Evolutionary conservation across 2,888 invertebrate species (phyloP), one percentile per base, ranked within the genome.

Genomic region (Rutpela maculata): DNA sequence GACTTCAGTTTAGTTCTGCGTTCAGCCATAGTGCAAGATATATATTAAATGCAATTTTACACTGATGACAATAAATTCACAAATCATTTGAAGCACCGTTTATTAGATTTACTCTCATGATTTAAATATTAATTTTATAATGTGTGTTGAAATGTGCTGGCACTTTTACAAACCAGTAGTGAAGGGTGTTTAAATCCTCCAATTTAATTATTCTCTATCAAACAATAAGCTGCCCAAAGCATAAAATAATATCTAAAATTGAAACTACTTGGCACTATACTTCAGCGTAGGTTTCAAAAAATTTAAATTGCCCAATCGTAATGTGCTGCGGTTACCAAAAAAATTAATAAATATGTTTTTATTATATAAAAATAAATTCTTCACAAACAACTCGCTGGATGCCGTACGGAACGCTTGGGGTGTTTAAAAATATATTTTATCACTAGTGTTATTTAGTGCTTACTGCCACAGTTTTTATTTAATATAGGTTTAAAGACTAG

Each of bases 11-110:
- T 88, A 6, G 83, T 71, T 68, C 62, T 78, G 57, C 81, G 79
- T 69, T 87, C 87, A 74, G 88, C 87, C 88, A 88, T 88, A 66
- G 78, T 82, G 73, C 62, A 76, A 57, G 63, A 22, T 6, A 63
- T 59, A 22, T 62, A 22, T 66, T 68, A 70, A 69, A 69, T 75
- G 78, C 59, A 73, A 56, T 65, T 72, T 65, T 77, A 67, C 38
- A 60, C 38, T 71, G 68, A 59, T 60, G 62, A 67, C 75, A 74
- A 73, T 63, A 57, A 68, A 63, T 80, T 79, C 77, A 76, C 72
- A 31, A 68, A 68, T 74, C 80, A 82, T 82, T 76, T 77, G 75
- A 70, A 57, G 55, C 65, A 75, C 67, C 71, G 66, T 75, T 55
- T 60, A 59, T 18, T 63, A 73, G 63, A 60, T 59, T 70, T 22